These are phyloP conservation scores for Horisme vitalbata DNA, from an alignment of 2,888 invertebrate genomes.

Conservation along the genomic window DNA sequence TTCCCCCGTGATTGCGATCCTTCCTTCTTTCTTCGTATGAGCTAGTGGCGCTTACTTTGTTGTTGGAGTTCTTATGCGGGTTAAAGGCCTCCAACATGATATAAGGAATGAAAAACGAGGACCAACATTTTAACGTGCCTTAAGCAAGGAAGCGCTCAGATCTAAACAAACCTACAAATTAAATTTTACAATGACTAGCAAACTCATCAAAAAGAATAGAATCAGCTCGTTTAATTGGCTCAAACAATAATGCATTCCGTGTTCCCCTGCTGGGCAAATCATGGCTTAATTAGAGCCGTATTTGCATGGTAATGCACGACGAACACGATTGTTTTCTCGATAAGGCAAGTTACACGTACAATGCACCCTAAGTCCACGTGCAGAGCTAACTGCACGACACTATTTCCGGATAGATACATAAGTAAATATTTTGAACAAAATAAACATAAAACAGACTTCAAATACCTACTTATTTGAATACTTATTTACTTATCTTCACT, in stretches of 20 bases:
- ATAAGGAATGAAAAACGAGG: too few species aligned
- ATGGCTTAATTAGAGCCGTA: conserved; percentile 61
- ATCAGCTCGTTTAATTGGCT: conserved; percentile 20
- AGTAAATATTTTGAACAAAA: too few species aligned
- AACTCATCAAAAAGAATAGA: background rate
- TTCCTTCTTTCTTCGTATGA: too few species aligned
- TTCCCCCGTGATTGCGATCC: too few species aligned
- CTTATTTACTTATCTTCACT: too few species aligned
- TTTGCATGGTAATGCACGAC: conserved; percentile 55
- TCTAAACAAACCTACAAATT: background rate
- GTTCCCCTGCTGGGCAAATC: conserved; percentile 37
- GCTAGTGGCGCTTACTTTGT: too few species aligned
- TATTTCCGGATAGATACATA: conserved; percentile 6
- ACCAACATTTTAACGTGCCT: too few species aligned
- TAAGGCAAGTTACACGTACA: conserved; percentile 51
- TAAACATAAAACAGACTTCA: too few species aligned
- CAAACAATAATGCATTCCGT: conserved; percentile 45
- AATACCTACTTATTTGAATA: too few species aligned
- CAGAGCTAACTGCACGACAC: conserved; percentile 10
- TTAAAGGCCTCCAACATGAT: too few species aligned
- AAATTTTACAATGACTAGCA: background rate
- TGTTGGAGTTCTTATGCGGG: too few species aligned
- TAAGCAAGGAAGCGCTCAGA: too few species aligned
- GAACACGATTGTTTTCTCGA: conserved; percentile 59
- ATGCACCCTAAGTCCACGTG: conserved; percentile 26